Percentiles rank a stretch among this genome's conserved stretches.
Evolutionary conservation across 2,888 invertebrate genomes (phyloP).

Genomic region (Phalera bucephala): DNA sequence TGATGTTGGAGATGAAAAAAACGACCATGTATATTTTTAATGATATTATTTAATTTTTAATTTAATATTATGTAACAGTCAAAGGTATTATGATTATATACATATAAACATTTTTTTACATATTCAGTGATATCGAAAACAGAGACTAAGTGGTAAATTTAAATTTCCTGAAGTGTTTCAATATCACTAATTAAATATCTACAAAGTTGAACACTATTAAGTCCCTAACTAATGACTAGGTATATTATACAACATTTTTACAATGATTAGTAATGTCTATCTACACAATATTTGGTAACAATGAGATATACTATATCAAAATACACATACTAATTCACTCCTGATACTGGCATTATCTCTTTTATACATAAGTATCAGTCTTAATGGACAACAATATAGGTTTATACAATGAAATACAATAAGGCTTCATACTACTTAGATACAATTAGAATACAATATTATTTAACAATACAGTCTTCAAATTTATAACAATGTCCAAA

Average conservation of each 20-base stretch:
- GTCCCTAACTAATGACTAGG: constrained; percentile 79
- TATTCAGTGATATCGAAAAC: constrained; percentile 36
- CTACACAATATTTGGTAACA: constrained; percentile 82
- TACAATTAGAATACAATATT: constrained; percentile 49
- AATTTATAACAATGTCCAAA: constrained; percentile 46
- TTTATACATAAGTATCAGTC: constrained; percentile 73
- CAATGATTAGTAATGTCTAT: constrained; percentile 57
- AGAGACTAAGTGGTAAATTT: constrained; percentile 16
- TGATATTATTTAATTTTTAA: constrained; percentile 60
- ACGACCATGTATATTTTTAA: constrained; percentile 30
- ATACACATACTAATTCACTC: constrained; percentile 63
- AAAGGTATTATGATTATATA: constrained; percentile 52
- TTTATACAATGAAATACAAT: constrained; percentile 45
- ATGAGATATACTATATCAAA: constrained; percentile 79
- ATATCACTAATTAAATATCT: constrained; percentile 45
- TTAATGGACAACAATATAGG: constrained; percentile 58
- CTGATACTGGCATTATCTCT: constrained; percentile 69
- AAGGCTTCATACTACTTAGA: constrained; percentile 55
- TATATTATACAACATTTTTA: constrained; percentile 67
- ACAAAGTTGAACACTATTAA: constrained; percentile 47
- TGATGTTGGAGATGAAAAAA: constrained; percentile 21
- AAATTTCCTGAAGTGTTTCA: constrained; percentile 12
- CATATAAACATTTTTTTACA: constrained; percentile 32
- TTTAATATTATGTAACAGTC: constrained; percentile 66
- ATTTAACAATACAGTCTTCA: constrained; percentile 66